Percentiles rank a stretch among this genome's conserved stretches.
Evolutionary conservation across 2,797 vertebrate species (phyloP).

Genomic region (Platyrinchus mystaceus): DNA sequence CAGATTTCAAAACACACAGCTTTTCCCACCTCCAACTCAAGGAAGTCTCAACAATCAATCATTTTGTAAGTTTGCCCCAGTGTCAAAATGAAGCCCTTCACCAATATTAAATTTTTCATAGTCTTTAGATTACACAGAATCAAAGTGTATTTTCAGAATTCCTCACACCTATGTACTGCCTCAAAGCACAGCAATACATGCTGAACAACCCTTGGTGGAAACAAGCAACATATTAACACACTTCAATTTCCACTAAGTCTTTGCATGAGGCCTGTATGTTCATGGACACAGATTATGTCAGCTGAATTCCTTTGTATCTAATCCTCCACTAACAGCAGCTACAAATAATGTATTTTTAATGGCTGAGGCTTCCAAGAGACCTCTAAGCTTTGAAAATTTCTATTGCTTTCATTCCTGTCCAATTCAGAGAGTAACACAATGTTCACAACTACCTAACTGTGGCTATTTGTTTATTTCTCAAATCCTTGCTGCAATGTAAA

Average conservation of each 20-base stretch:
- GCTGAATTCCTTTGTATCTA: not conserved
- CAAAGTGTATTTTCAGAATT: not conserved
- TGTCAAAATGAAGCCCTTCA: not conserved
- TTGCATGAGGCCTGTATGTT: fast-evolving
- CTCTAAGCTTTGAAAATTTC: not conserved
- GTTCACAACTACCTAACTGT: not conserved
- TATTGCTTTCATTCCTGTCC: not conserved
- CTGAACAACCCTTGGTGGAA: not conserved
- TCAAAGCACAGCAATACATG: not conserved
- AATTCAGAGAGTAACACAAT: not conserved
- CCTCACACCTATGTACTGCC: not conserved
- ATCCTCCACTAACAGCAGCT: not conserved
- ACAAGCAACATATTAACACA: not conserved
- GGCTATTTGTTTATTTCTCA: not conserved
- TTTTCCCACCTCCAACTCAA: not conserved
- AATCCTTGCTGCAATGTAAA: not conserved
- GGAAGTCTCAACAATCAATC: not conserved
- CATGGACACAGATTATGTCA: not conserved
- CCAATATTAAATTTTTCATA: not conserved
- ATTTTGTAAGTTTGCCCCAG: not conserved
- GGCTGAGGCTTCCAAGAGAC: not conserved
- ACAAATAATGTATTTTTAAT: fast-evolving
- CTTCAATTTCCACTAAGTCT: not conserved
- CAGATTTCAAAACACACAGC: not conserved
- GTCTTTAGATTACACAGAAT: slow-evolving; percentile 61